Percentiles rank a stretch among this genome's conserved stretches.
Conservation (phyloP, 1,140 invertebrate species). For the Bombyx mori region DNA sequence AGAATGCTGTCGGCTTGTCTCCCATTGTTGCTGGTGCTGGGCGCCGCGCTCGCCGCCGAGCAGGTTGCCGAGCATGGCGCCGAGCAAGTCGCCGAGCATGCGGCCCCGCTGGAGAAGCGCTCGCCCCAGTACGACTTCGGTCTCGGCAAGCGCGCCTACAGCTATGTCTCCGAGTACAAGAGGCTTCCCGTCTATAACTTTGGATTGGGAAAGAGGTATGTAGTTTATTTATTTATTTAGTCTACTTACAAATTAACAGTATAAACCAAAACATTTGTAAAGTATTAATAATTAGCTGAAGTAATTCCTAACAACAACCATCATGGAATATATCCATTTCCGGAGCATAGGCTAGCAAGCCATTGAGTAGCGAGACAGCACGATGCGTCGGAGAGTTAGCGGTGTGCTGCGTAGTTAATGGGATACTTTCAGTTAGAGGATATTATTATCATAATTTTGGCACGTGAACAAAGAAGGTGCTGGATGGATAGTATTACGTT, state of each 20-base stretch:
- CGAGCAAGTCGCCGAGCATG: constrained; percentile 16
- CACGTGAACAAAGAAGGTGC: too few relatives aligned
- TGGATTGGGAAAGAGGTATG: constrained; percentile 75
- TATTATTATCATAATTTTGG: too few relatives aligned
- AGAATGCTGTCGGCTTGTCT: constrained; percentile 51
- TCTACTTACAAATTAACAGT: not conserved
- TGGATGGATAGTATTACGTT: too few relatives aligned
- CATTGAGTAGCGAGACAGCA: too few relatives aligned
- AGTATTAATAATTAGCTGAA: too few relatives aligned
- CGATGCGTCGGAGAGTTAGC: too few relatives aligned
- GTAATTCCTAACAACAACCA: too few relatives aligned
- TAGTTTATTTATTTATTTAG: not conserved
- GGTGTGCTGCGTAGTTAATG: too few relatives aligned
- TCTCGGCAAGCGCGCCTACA: constrained; percentile 74
- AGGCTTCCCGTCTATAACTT: constrained; percentile 78
- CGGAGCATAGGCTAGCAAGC: too few relatives aligned
- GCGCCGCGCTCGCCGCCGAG: constrained; percentile 39
- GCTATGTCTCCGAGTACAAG: constrained; percentile 77
- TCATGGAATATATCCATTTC: too few relatives aligned
- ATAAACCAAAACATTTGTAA: too few relatives aligned
- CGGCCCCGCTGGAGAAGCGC: constrained; percentile 42
- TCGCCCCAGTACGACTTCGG: constrained; percentile 65
- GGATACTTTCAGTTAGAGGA: too few relatives aligned
- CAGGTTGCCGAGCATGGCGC: constrained; percentile 14
- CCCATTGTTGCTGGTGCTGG: constrained; percentile 23